A percentile compares a stretch with the other conserved stretches of the same genome.
phyloP scores from a whole-genome alignment of 2,113 vertebrate genomes.

The Ochotona curzoniae region DNA sequence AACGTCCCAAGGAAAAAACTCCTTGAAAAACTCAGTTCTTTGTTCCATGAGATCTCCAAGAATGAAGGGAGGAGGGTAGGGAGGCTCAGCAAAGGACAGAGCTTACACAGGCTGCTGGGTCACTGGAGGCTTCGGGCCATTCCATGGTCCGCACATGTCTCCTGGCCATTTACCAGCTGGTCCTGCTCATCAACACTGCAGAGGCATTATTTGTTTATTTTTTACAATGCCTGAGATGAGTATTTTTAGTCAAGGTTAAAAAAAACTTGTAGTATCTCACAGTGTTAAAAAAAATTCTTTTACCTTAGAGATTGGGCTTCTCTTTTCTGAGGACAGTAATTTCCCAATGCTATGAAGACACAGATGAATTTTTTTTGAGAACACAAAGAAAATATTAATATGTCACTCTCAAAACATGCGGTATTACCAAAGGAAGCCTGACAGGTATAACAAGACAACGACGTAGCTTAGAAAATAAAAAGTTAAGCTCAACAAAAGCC shows the following conservation, averaged over 20 bases:
- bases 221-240: constrained; percentile 62
- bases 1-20: constrained; percentile 34
- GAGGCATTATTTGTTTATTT: not conserved
- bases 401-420: constrained; percentile 74
- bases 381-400: constrained; percentile 72
- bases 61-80: constrained; percentile 5
- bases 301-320: not conserved
- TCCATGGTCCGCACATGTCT: not conserved
- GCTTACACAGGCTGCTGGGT: constrained; percentile 33
- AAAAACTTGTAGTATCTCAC: constrained; percentile 63
- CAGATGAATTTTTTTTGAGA: constrained; percentile 70
- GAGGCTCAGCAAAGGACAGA: not conserved
- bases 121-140: not conserved
- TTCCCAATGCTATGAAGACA: constrained; percentile 78
- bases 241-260: constrained; percentile 77
- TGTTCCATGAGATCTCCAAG: constrained; percentile 41
- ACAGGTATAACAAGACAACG: constrained; percentile 54
- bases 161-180: constrained; percentile 35
- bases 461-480: constrained; percentile 68
- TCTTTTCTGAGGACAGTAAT: not conserved
- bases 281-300: constrained; percentile 53
- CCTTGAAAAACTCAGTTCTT: constrained; percentile 62
- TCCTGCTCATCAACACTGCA: constrained; percentile 60
- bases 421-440: constrained; percentile 72
- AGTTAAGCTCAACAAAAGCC: constrained; percentile 74